Conservation (phyloP, 2,113 vertebrate species). For the Craseonycteris thonglongyai region DNA sequence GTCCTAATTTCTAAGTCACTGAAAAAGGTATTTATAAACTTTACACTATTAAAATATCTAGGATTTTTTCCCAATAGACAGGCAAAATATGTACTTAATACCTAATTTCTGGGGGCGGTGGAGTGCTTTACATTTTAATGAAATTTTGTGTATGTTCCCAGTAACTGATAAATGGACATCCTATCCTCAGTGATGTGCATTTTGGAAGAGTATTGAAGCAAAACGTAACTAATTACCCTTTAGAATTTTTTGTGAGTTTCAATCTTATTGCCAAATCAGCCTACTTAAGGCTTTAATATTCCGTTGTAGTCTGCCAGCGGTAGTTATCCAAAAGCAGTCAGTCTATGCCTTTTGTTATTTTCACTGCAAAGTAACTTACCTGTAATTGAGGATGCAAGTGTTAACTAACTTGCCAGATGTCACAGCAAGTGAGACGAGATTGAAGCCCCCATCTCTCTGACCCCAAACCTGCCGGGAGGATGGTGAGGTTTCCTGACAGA, state of each 20-base stretch:
- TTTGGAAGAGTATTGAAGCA: not conserved
- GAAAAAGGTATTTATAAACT: not conserved
- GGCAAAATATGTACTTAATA: not conserved
- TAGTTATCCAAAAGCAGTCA: not conserved
- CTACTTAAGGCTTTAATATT: not conserved
- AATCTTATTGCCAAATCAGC: not conserved
- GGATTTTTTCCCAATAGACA: not conserved
- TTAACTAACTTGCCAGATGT: not conserved
- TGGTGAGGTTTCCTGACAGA: not conserved
- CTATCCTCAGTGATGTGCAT: conserved; percentile 13
- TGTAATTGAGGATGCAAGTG: not conserved
- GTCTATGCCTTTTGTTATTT: not conserved
- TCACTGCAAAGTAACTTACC: not conserved
- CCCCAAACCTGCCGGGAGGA: not conserved
- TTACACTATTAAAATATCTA: not conserved
- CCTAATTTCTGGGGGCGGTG: not conserved
- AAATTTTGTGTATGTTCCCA: not conserved
- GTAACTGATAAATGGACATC: not conserved
- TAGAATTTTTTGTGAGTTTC: not conserved
- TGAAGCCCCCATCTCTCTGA: not conserved
- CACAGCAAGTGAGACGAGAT: not conserved
- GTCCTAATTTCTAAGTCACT: not conserved
- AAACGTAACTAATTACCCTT: not conserved
- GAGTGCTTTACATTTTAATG: not conserved
- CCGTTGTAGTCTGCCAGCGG: not conserved